Conservation (phyloP, 2,888 invertebrate genomes). For the Xanthia icteritia region DNA sequence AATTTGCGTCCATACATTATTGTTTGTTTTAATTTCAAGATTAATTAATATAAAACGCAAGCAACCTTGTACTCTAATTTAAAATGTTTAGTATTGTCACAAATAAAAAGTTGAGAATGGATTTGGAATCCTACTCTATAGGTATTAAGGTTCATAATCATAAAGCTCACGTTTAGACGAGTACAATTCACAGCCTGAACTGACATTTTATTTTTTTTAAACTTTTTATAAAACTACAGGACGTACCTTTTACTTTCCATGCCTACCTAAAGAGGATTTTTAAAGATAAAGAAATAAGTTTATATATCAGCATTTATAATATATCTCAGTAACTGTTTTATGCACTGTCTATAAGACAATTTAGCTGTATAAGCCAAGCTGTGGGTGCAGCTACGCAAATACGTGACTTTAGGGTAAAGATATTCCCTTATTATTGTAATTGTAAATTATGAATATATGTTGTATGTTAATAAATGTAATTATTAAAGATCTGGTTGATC, state of each 20-base stretch:
- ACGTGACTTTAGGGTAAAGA: constrained; percentile 27
- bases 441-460: constrained; percentile 64
- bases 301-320: constrained; percentile 19
- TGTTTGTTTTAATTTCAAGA: background rate
- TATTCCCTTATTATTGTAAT: constrained; percentile 45
- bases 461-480: constrained; percentile 66
- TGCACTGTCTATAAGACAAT: constrained; percentile 42
- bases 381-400: constrained; percentile 17
- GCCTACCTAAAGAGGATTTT: background rate
- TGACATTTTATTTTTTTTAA: background rate
- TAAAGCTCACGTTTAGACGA: background rate
- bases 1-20: constrained; percentile 14
- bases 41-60: background rate
- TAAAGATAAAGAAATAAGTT: background rate
- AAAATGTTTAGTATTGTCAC: constrained; percentile 13
- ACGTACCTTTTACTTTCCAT: background rate
- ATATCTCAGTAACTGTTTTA: background rate
- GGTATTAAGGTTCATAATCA: background rate
- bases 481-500: constrained; percentile 62
- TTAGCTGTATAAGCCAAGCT: constrained; percentile 32
- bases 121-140: constrained; percentile 8
- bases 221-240: too few relatives aligned
- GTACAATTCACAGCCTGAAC: background rate
- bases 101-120: background rate
- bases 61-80: background rate